Evolutionary conservation across 2,113 vertebrate species (phyloP), one percentile per base, ranked within the genome.

Genomic region (Arothron firmamentum): DNA sequence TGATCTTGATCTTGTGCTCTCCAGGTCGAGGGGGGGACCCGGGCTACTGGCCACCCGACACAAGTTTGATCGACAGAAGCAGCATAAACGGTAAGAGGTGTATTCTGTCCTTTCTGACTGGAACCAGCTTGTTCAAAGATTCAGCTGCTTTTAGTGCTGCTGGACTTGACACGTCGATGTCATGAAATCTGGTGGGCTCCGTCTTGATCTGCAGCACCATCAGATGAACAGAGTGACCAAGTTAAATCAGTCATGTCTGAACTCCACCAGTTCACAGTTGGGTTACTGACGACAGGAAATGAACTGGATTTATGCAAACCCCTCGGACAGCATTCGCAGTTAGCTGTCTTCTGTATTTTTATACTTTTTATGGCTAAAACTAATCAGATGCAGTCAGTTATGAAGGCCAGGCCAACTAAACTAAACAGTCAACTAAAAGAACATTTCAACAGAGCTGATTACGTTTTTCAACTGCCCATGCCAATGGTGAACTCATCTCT

Each of bases 1-100:
- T 59, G 19, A 42, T 56, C 6, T 59, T 52, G 3, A 5, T 54
- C 49, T 55, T 20, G 50, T 2, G 1, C 48, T 15, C 18, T 63
- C 8, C 83, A 98, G 95, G 95, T 90, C 93, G 94, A 55, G 94
- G 96, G 59, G 94, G 93, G 82, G 96, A 98, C 69, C 91, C 94
- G 28, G 59, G 81, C 59, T 97, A 90, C 80, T 98, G 96, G 96
- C 92, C 94, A 0, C 89, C 94, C 58, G 96, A 97, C 81, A 93
- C 89, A 70, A 96, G 94, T 80, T 85, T 91, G 67, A 92, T 97
- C 45, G 96, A 98, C 81, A 90, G 94, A 83, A 96, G 94, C 89
- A 96, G 91, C 73, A 88, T 97, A 50, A 97, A 96, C 1, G 95
- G 95, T 97, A 89, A 90, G 78, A 50, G 19, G 31, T 42, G 5